These are phyloP conservation scores for Eupeodes latifasciatus DNA, from an alignment of 2,888 invertebrate species.

Conservation along the genomic window DNA sequence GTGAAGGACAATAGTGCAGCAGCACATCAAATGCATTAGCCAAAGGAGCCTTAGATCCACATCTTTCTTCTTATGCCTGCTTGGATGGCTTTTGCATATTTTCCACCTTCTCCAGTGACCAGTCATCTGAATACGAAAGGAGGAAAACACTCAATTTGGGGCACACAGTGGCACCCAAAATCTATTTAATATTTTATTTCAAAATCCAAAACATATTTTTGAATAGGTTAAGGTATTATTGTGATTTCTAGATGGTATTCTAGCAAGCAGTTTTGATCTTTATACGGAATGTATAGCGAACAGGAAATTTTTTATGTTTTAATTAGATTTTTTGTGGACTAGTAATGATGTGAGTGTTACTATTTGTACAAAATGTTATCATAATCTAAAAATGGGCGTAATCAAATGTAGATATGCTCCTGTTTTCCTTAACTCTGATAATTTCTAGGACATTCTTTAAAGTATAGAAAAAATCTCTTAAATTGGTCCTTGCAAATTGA, in stretches of 20 bases:
- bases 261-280: neutral
- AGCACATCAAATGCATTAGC: slow-evolving; percentile 72
- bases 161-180: slow-evolving; percentile 47
- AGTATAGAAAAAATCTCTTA: too few species aligned
- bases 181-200: neutral
- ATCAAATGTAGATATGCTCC: too few species aligned
- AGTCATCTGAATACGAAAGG: slow-evolving; percentile 35
- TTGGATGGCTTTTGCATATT: slow-evolving; percentile 58
- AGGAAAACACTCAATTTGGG: neutral
- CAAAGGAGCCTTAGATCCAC: slow-evolving; percentile 65
- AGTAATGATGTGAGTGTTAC: too few species aligned
- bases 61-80: slow-evolving; percentile 70
- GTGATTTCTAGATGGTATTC: neutral
- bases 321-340: too few species aligned
- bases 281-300: too few species aligned
- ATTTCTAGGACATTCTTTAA: too few species aligned
- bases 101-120: slow-evolving; percentile 55
- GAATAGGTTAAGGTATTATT: neutral
- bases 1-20: slow-evolving; percentile 50
- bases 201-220: neutral
- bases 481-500: too few species aligned
- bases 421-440: too few species aligned
- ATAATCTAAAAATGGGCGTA: too few species aligned
- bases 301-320: too few species aligned
- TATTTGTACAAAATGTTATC: too few species aligned